Evolutionary conservation across 1,140 invertebrate genomes (phyloP).

Genomic region (Drosophila trapezifrons): DNA sequence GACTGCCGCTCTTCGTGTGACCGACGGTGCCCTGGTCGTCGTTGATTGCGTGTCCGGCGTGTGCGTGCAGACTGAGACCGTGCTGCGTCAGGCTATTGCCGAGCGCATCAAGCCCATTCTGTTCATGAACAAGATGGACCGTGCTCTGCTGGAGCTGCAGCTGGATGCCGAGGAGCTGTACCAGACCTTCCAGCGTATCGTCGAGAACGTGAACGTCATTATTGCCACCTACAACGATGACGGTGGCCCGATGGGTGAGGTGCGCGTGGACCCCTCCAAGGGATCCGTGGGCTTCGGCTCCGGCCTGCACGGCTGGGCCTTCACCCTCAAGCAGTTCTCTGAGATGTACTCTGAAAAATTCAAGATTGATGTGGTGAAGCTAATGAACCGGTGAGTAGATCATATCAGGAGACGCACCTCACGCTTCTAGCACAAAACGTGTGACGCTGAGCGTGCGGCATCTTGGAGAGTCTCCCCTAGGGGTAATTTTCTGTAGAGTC

Average conservation of each 20-base stretch:
- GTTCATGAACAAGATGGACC: conserved; percentile 99
- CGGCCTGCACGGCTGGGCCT: conserved; percentile 99
- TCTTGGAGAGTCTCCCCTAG: conserved; percentile 28
- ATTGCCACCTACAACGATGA: conserved; percentile 99
- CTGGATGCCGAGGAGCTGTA: conserved; percentile 98
- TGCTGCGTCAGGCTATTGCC: conserved; percentile 98
- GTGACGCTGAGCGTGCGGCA: conserved; percentile 70
- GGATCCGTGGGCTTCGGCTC: conserved; percentile 99
- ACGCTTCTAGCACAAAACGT: conserved; percentile 83
- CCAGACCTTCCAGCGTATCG: conserved; percentile 99
- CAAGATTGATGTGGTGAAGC: conserved; percentile 97
- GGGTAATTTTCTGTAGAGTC: conserved; percentile 38
- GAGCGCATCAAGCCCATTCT: conserved; percentile 99
- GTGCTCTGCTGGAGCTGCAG: conserved; percentile 97
- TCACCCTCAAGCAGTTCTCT: conserved; percentile 99
- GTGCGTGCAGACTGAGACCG: conserved; percentile 99
- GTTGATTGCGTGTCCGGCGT: conserved; percentile 99
- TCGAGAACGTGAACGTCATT: conserved; percentile 99
- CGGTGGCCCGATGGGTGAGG: conserved; percentile 99
- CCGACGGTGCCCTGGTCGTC: conserved; percentile 99
- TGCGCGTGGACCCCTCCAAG: conserved; percentile 97
- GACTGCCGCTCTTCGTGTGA: conserved; percentile 98
- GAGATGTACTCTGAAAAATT: conserved; percentile 99
- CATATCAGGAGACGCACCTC: fast-evolving
- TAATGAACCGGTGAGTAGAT: conserved; percentile 93